Evolutionary conservation across 2,113 vertebrate genomes (phyloP), one percentile per base, ranked within the genome.

Genomic region (Bettongia penicillata): DNA sequence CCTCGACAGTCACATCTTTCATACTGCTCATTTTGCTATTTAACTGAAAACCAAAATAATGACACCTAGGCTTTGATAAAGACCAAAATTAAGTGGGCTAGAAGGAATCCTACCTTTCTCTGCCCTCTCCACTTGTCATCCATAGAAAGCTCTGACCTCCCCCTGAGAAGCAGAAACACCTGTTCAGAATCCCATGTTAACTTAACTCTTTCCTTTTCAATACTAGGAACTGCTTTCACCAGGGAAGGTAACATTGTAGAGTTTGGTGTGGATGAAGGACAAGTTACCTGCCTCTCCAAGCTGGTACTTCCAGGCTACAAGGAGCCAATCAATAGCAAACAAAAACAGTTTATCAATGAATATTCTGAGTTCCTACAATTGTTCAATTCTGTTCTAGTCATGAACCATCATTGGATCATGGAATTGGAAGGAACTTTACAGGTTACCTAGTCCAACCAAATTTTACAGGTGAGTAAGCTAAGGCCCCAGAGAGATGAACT

Each of bases 21-120:
- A 94, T 57, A 22, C 43, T 84, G n/a, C 43, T 84, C n/a, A 84
- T 84, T 84, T 84, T 84, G 26, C 94, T 94, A 55, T 47, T 94
- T 92, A 97, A 93, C 47, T 43, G 93, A 94, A 25, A 95, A 57
- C 93, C 49, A 94, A 93, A 97, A 95, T 89, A 90, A 93, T 92
- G 55, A 93, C 91, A 31, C 84, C 94, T 93, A 96, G 92, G 43
- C 47, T 89, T 97, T 43, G 77, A 37, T 8, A 91, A 37, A 89
- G 55, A 96, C 49, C 50, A 94, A 89, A 96, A 92, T 94, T 91
- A 95, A 28, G 31, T n/a, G 94, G 96, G 48, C 57, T 26, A 9
- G 1, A 61, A 95, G 57, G 51, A 95, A 57, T 95, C 90, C 95
- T 93, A 94, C 53, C 89, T 51, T 47, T 94, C 97, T 51, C 51